A percentile compares a stretch with the other conserved stretches of the same genome.
These are phyloP conservation scores for Lasius platythorax DNA, from an alignment of 2,888 invertebrate genomes.

Conservation along the genomic window DNA sequence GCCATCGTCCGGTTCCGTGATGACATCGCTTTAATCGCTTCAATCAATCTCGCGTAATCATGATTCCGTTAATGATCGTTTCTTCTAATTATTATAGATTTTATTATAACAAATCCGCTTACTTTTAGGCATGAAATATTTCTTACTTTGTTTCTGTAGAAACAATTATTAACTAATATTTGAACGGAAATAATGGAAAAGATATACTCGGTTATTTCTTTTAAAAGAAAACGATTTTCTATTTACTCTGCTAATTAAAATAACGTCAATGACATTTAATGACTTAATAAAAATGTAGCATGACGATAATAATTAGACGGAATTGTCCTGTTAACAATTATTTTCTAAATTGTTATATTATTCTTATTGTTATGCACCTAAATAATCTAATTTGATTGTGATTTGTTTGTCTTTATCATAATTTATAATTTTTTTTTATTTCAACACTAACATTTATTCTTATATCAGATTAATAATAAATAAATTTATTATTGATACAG, in stretches of 20 bases:
- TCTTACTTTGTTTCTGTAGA: too few species aligned
- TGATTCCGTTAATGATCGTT: not conserved
- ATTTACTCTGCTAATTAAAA: not conserved
- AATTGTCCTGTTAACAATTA: not conserved
- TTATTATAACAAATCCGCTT: not conserved
- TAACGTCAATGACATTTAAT: not conserved
- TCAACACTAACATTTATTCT: not conserved
- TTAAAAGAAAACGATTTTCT: not conserved
- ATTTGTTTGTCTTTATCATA: not conserved
- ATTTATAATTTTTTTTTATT: not conserved
- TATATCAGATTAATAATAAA: not conserved
- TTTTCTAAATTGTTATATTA: not conserved
- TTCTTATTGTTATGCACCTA: not conserved
- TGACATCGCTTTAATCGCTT: constrained; percentile 29
- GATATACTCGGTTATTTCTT: not conserved
- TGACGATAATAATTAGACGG: not conserved
- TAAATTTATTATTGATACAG: not conserved
- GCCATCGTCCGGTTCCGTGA: not conserved
- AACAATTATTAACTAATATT: constrained; percentile 12
- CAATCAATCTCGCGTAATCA: not conserved
- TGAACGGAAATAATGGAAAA: not conserved
- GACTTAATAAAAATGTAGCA: not conserved
- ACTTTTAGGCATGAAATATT: not conserved
- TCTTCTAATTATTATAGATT: constrained; percentile 4
- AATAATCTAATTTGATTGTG: not conserved